Percentiles rank a stretch among this genome's conserved stretches.
phyloP scores from a whole-genome alignment of 2,797 vertebrate genomes.

The Sebastiscus tertius region DNA sequence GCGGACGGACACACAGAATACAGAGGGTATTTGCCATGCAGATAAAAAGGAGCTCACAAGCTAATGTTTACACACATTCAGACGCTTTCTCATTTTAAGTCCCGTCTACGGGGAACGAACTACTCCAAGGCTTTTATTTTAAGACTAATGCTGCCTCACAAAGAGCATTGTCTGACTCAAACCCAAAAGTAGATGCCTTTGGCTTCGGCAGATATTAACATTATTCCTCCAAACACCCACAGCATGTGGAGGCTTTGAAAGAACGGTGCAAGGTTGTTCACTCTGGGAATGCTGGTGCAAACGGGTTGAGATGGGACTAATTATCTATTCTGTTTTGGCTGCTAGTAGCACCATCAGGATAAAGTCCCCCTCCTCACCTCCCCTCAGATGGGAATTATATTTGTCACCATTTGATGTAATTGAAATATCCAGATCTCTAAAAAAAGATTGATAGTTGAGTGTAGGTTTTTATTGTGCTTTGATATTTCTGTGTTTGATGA shows the following conservation, averaged over 20 bases:
- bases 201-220: slow-evolving; percentile 38
- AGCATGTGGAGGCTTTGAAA: slow-evolving; percentile 44
- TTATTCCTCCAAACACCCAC: slow-evolving; percentile 41
- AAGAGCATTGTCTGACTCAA: slow-evolving; percentile 42
- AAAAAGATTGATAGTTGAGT: neutral
- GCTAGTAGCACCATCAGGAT: slow-evolving; percentile 3
- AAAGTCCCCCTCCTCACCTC: neutral
- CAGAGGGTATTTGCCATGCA: slow-evolving; percentile 57
- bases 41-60: slow-evolving; percentile 57
- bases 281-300: slow-evolving; percentile 29
- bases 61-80: slow-evolving; percentile 67
- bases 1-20: slow-evolving; percentile 37
- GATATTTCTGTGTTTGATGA: slow-evolving; percentile 1
- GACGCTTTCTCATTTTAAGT: slow-evolving; percentile 55
- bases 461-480: neutral
- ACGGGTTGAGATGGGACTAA: slow-evolving; percentile 45
- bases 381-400: slow-evolving; percentile 27
- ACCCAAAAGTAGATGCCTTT: slow-evolving; percentile 44
- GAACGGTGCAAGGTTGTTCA: slow-evolving; percentile 12
- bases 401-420: slow-evolving; percentile 23
- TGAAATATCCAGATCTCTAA: slow-evolving; percentile 19
- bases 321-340: slow-evolving; percentile 46
- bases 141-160: slow-evolving; percentile 34
- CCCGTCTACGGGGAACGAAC: slow-evolving; percentile 30
- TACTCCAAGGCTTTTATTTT: slow-evolving; percentile 50